phyloP scores from a whole-genome alignment of 1,140 invertebrate genomes.

The Oryzaephilus surinamensis region DNA sequence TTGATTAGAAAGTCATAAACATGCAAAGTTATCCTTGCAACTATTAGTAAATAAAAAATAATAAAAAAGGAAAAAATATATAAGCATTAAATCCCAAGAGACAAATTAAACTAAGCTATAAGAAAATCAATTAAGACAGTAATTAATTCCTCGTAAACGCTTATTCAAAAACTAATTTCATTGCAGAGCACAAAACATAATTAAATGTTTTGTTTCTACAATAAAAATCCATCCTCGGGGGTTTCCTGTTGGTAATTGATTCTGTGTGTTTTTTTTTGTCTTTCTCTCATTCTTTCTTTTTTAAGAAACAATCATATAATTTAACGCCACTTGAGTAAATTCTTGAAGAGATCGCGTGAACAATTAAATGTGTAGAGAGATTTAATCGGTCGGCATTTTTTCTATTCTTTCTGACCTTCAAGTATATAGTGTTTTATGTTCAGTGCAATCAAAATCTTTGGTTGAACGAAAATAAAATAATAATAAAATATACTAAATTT shows the following conservation, averaged over 20 bases:
- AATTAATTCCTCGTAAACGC: constrained; percentile 25
- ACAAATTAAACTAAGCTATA: constrained; percentile 25
- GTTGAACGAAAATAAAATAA: too few relatives aligned
- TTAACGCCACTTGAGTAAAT: constrained; percentile 22
- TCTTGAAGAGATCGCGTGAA: constrained; percentile 13
- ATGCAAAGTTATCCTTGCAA: constrained; percentile 11
- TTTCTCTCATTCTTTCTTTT: constrained; percentile 8
- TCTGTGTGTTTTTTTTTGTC: constrained; percentile 4
- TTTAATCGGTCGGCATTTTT: too few relatives aligned
- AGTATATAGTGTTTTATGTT: too few relatives aligned
- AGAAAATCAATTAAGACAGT: constrained; percentile 25
- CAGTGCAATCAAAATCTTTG: too few relatives aligned
- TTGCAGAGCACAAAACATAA: constrained; percentile 25
- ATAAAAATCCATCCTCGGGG: constrained; percentile 25
- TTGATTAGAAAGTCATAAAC: constrained; percentile 15
- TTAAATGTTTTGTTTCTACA: constrained; percentile 27
- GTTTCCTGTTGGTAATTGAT: constrained; percentile 27
- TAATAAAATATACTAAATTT: too few relatives aligned
- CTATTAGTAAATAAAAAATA: too few relatives aligned
- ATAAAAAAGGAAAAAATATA: constrained; percentile 14
- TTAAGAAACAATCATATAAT: constrained; percentile 26
- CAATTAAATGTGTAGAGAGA: too few relatives aligned
- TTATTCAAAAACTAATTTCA: constrained; percentile 23
- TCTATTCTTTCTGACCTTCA: too few relatives aligned
- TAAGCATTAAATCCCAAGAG: constrained; percentile 16